Base-by-base conservation (phyloP, 2,888 invertebrate species). In the Holacanthella duospinosa region DNA sequence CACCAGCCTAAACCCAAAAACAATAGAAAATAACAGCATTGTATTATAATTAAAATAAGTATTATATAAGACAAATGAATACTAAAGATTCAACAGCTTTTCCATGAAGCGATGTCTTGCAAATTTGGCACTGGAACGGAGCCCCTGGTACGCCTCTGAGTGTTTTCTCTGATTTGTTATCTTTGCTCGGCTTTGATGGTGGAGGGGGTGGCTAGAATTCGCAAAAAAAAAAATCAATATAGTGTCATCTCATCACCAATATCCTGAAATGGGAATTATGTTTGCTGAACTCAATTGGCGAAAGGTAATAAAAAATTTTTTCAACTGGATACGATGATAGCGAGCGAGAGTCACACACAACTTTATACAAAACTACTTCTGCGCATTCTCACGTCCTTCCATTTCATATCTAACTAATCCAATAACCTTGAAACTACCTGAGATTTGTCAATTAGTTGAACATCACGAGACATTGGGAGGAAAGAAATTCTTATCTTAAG, bases 111-210 rank as follows among this genome's bases (percentile, higher is more conserved):
- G 55, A 29, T 3, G 55, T 55, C 4, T 6, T 9, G 55, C 55
- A 55, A 12, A 29, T 55, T 27, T 29, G 9, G 27, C 55, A 55
- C 55, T 28, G 28, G 29, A 55, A 55, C 4, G 27, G 28, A 29
- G 55, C 27, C 4, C 28, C 27, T 27, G 28, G 27, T 4, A 55
- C 21, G 3, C 55, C 55, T 27, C 25, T 55, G 4, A 3, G 6
- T 3, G 24, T 6, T 9, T 27, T 16, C 19, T 3, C 55, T 12
- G 9, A 12, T n/a, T 53, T 53, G 54, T 12, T 53, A 6, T n/a
- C 55, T 29, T 55, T 55, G 27, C 28, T 55, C n/a, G 55, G 55
- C 28, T 55, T 55, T 4, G 24, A 9, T 55, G 55, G 55, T 12
- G 55, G 55, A 12, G 55, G 55, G 3, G 55, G 55, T 12, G 55